Conservation (phyloP, 2,888 invertebrate species). For the Cyaniris semiargus region DNA sequence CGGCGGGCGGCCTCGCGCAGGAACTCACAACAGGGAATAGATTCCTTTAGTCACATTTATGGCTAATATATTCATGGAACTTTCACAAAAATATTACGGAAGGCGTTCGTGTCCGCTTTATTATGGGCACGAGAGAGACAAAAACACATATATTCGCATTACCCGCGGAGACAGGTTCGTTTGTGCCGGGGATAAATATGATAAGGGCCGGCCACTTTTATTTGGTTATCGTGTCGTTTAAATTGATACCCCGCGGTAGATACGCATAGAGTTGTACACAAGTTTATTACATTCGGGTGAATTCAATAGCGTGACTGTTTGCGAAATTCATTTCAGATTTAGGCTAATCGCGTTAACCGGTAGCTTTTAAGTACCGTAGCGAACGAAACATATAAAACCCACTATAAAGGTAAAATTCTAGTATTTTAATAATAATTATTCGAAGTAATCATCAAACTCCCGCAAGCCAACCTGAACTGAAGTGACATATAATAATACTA, state of each 20-base stretch:
- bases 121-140: constrained; percentile 48
- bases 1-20: constrained; percentile 43
- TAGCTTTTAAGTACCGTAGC: background rate
- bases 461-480: no score
- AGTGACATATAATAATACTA: no score
- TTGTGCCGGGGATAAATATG: constrained; percentile 27
- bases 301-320: constrained; percentile 16
- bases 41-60: constrained; percentile 79
- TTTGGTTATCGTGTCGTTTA: constrained; percentile 8
- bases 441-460: background rate
- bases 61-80: constrained; percentile 81
- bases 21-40: constrained; percentile 60
- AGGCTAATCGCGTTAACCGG: constrained; percentile 17
- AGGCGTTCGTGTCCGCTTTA: constrained; percentile 60
- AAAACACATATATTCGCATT: constrained; percentile 28
- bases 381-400: background rate
- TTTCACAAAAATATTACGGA: constrained; percentile 74
- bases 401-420: background rate
- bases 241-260: background rate
- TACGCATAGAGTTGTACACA: background rate
- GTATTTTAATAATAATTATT: background rate
- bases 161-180: constrained; percentile 24
- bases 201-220: constrained; percentile 23
- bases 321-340: constrained; percentile 21
- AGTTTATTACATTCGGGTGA: background rate